Percentiles rank a stretch among this genome's conserved stretches.
These are phyloP conservation scores for Anguilla rostrata DNA, from an alignment of 2,113 vertebrate genomes.

Conservation along the genomic window DNA sequence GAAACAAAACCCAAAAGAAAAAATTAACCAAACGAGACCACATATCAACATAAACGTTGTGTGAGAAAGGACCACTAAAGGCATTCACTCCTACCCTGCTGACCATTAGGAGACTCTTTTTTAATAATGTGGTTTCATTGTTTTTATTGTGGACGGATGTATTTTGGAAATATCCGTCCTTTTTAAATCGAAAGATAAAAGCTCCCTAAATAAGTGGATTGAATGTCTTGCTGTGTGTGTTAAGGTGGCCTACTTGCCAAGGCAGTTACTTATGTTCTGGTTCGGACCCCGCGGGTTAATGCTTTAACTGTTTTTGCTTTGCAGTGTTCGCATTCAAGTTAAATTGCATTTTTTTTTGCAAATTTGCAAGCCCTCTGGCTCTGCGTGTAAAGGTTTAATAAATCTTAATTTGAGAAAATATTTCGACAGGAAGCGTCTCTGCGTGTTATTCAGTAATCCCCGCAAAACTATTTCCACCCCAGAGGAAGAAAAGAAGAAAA, in stretches of 20 bases:
- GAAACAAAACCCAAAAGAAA: too few relatives aligned
- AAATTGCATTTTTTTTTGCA: background rate
- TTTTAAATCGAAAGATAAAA: too few relatives aligned
- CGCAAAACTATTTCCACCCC: conserved; percentile 31
- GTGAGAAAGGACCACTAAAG: too few relatives aligned
- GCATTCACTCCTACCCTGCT: too few relatives aligned
- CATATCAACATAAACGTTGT: too few relatives aligned
- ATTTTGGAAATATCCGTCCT: too few relatives aligned
- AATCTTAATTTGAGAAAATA: conserved; percentile 41
- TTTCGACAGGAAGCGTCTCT: conserved; percentile 31
- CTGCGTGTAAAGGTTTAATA: conserved; percentile 8
- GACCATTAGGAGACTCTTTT: too few relatives aligned
- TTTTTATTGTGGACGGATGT: background rate
- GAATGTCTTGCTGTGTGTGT: background rate
- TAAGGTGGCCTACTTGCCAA: background rate
- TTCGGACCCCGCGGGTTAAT: background rate
- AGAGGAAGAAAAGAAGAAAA: background rate
- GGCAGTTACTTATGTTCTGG: background rate
- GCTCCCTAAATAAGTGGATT: background rate
- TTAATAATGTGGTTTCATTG: background rate
- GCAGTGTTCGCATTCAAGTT: background rate
- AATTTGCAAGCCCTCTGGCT: background rate
- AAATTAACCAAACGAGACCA: too few relatives aligned
- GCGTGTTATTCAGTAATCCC: conserved; percentile 32
- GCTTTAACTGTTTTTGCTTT: background rate